Conservation (phyloP, 2,888 invertebrate genomes). For the Hydroisotoma schaefferi region DNA sequence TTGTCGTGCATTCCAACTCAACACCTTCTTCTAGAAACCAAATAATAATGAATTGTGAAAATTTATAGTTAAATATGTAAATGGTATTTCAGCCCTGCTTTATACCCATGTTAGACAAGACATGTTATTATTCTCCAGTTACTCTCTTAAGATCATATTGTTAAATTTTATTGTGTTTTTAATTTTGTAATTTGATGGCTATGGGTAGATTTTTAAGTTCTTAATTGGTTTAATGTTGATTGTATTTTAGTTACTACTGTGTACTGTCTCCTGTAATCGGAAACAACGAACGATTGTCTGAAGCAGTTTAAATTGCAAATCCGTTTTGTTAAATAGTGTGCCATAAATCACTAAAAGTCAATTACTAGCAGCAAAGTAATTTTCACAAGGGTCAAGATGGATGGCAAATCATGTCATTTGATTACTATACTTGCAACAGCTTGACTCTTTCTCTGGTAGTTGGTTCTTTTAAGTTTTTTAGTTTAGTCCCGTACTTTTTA, state of each 20-base stretch:
- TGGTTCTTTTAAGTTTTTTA: not conserved
- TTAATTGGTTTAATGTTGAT: not conserved
- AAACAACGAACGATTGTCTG: not conserved
- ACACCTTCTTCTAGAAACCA: not conserved
- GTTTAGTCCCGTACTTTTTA: not conserved
- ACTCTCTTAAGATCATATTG: not conserved
- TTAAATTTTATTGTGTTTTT: not conserved
- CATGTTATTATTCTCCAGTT: no score
- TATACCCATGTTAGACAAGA: no score
- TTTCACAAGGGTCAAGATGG: no score
- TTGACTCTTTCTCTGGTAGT: not conserved
- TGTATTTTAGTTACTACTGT: no score
- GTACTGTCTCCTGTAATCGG: no score
- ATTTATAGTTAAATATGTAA: no score
- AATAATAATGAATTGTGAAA: no score
- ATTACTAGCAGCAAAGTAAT: not conserved
- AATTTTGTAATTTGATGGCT: conserved; percentile 1
- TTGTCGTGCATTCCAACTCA: not conserved
- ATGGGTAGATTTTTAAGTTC: not conserved
- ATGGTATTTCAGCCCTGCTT: no score
- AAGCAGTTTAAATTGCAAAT: not conserved
- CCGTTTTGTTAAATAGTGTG: conserved; percentile 4
- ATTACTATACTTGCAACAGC: no score
- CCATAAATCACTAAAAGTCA: not conserved
- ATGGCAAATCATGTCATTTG: no score